These are phyloP conservation scores for Aspiorhynchus laticeps DNA, from an alignment of 2,113 vertebrate genomes.

Conservation along the genomic window DNA sequence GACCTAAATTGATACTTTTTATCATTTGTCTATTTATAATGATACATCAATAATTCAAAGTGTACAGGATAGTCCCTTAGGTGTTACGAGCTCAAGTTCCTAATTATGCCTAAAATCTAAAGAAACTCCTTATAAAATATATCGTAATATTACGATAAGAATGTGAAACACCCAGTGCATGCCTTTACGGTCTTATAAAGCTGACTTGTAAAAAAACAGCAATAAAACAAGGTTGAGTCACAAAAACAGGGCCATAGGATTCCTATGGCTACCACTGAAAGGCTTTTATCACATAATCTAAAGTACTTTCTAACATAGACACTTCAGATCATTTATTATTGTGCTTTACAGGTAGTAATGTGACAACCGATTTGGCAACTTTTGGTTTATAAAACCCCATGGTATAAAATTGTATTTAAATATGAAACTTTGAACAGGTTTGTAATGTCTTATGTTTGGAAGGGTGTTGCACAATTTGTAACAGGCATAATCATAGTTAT, in stretches of 20 bases:
- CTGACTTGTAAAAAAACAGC: slow-evolving; percentile 48
- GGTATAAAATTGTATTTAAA: too few species aligned
- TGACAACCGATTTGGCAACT: neutral
- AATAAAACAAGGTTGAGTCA: slow-evolving; percentile 45
- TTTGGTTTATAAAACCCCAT: neutral
- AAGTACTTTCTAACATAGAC: neutral
- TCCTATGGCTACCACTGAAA: neutral
- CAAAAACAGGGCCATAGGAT: neutral
- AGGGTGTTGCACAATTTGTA: neutral
- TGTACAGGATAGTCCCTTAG: neutral
- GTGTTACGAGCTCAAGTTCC: neutral
- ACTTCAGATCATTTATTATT: neutral
- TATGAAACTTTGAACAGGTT: neutral
- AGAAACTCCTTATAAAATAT: slow-evolving; percentile 16
- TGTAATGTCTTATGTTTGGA: neutral
- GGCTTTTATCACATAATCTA: neutral
- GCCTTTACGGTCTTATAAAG: slow-evolving; percentile 17
- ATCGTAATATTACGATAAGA: slow-evolving; percentile 39
- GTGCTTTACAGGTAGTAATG: neutral
- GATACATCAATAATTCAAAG: slow-evolving; percentile 19
- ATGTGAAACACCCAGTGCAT: slow-evolving; percentile 20
- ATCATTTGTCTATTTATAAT: slow-evolving; percentile 18
- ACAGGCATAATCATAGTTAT: neutral
- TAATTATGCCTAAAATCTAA: neutral
- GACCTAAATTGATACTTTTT: neutral